phyloP scores from a whole-genome alignment of 2,797 vertebrate genomes.

The Remorina albescens region DNA sequence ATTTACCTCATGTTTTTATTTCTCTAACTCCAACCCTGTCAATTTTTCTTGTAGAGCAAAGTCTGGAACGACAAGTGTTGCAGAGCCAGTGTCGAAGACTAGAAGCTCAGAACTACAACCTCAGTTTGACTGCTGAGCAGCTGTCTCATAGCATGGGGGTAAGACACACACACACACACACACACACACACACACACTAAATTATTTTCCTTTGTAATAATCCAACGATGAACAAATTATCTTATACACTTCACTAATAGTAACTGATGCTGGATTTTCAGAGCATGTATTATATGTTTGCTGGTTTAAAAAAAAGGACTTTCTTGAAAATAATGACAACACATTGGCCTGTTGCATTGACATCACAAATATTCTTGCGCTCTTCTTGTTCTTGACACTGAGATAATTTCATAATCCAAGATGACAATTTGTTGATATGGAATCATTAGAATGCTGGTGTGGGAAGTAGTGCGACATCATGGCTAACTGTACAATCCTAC shows the following conservation, averaged over 20 bases:
- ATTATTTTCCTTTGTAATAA: not conserved
- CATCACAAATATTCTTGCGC: not conserved
- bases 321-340: not conserved
- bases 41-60: conserved; percentile 87
- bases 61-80: conserved; percentile 94
- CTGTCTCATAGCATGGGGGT: conserved; percentile 97
- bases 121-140: conserved; percentile 95
- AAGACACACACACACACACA: conserved; percentile 80
- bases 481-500: not conserved
- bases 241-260: not conserved
- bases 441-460: too few species aligned
- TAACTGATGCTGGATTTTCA: not conserved
- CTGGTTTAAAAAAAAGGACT: not conserved
- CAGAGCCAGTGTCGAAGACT: conserved; percentile 94
- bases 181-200: too few species aligned
- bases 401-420: not conserved
- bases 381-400: not conserved
- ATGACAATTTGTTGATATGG: not conserved
- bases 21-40: conserved; percentile 1
- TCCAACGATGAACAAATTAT: not conserved
- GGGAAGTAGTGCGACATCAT: not conserved
- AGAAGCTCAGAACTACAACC: conserved; percentile 97
- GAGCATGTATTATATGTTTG: not conserved
- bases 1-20: not conserved
- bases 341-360: too few species aligned